These are phyloP conservation scores for Drosophila pseudotalamancana DNA, from an alignment of 2,888 invertebrate species.

Conservation along the genomic window DNA sequence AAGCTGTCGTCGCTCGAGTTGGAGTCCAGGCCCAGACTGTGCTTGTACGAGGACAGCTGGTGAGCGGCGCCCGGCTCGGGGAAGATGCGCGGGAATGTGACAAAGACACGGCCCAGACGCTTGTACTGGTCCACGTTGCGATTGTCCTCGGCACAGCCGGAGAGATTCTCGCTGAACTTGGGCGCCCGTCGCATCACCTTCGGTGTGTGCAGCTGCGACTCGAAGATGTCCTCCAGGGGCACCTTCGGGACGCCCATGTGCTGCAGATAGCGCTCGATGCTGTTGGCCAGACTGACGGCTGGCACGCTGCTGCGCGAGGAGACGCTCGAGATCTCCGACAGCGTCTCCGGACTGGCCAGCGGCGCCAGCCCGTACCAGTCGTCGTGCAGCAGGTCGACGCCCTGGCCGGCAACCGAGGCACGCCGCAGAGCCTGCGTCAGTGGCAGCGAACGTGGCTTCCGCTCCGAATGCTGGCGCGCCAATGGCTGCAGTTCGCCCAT, in stretches of 20 bases:
- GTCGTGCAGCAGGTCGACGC: conserved; percentile 86
- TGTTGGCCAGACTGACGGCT: conserved; percentile 83
- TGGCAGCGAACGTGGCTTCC: conserved; percentile 75
- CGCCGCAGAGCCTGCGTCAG: conserved; percentile 73
- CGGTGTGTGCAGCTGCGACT: conserved; percentile 85
- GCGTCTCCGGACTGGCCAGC: conserved; percentile 92
- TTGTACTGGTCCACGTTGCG: conserved; percentile 86
- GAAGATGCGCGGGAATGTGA: conserved; percentile 83
- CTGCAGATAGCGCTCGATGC: conserved; percentile 83
- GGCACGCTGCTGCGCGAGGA: conserved; percentile 88
- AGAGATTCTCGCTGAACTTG: conserved; percentile 87
- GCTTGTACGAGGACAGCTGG: conserved; percentile 78
- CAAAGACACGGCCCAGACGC: conserved; percentile 85
- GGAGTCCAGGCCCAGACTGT: conserved; percentile 85
- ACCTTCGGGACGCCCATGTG: conserved; percentile 72
- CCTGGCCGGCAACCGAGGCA: conserved; percentile 72
- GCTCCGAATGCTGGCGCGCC: conserved; percentile 79
- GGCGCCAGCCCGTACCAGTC: conserved; percentile 90
- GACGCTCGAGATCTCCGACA: conserved; percentile 92
- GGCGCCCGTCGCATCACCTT: conserved; percentile 88
- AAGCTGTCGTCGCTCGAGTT: conserved; percentile 84
- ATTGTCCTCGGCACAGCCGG: conserved; percentile 88
- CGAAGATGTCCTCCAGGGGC: conserved; percentile 82
- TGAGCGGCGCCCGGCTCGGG: conserved; percentile 60
- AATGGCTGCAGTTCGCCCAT: conserved; percentile 31